Evolutionary conservation across 2,113 vertebrate species (phyloP).

Genomic region (Chunga burmeisteri): DNA sequence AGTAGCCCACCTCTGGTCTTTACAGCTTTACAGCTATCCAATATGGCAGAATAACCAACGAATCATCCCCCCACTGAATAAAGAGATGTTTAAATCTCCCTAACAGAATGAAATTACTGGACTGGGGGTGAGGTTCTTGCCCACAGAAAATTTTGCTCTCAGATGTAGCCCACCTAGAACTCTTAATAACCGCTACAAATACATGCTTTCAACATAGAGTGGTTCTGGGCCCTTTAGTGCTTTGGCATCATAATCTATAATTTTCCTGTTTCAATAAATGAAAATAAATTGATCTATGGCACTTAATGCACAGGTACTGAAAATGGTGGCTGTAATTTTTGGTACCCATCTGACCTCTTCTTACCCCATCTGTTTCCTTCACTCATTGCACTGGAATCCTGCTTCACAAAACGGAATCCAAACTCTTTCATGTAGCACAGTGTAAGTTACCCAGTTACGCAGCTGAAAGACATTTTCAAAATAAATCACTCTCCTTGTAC

Average conservation of each 20-base stretch:
- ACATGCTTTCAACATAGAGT: background rate
- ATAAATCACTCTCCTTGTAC: constrained; percentile 67
- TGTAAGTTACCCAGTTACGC: constrained; percentile 43
- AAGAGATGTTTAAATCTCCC: background rate
- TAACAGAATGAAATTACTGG: background rate
- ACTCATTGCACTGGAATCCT: constrained; percentile 66
- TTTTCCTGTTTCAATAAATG: constrained; percentile 18
- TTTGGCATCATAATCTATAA: background rate
- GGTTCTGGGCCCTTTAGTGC: background rate
- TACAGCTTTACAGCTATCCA: background rate
- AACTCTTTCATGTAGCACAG: constrained; percentile 50
- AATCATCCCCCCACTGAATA: too few relatives aligned
- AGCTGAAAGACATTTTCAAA: constrained; percentile 53
- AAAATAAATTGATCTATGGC: constrained; percentile 40
- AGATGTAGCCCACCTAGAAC: background rate
- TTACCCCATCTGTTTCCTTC: constrained; percentile 74
- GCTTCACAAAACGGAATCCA: constrained; percentile 60
- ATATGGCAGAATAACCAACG: background rate
- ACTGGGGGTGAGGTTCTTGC: background rate
- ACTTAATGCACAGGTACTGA: constrained; percentile 39
- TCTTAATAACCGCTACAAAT: background rate
- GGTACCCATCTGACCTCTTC: constrained; percentile 38
- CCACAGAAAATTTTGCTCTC: background rate
- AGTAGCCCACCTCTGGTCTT: background rate
- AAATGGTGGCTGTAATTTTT: background rate